phyloP scores from a whole-genome alignment of 2,797 vertebrate genomes.

The Siniperca scherzeri region DNA sequence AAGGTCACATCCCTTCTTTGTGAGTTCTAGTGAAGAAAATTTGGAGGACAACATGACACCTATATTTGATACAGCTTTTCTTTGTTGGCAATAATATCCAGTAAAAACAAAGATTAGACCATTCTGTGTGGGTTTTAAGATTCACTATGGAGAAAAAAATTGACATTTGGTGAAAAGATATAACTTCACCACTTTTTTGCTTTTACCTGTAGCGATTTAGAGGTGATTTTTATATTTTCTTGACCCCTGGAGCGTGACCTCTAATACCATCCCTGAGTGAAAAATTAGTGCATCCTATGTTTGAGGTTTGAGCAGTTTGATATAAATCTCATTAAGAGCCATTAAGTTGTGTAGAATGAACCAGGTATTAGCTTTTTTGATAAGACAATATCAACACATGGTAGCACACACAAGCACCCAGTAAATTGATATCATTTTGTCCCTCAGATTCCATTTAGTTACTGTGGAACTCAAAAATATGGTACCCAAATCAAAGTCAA shows the following conservation, averaged over 20 bases:
- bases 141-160: neutral
- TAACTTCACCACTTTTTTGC: neutral
- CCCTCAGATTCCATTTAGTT: neutral
- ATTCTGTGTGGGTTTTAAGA: neutral
- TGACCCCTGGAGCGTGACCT: rapidly evolving
- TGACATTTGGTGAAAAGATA: neutral
- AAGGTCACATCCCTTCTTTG: neutral
- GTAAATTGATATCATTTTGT: neutral
- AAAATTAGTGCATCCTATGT: neutral
- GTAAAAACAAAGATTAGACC: neutral
- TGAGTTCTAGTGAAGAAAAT: neutral
- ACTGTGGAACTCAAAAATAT: neutral
- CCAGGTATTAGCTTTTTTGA: neutral
- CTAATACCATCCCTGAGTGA: neutral
- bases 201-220: neutral
- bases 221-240: neutral
- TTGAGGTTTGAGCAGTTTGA: neutral
- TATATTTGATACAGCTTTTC: neutral
- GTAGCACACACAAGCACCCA: neutral
- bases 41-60: neutral
- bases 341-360: neutral
- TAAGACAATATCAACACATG: neutral
- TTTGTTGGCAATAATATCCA: neutral
- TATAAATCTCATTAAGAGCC: neutral
- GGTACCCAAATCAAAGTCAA: neutral